Evolutionary conservation across 2,888 invertebrate genomes (phyloP).

Genomic region (Pardosa pseudoannulata): DNA sequence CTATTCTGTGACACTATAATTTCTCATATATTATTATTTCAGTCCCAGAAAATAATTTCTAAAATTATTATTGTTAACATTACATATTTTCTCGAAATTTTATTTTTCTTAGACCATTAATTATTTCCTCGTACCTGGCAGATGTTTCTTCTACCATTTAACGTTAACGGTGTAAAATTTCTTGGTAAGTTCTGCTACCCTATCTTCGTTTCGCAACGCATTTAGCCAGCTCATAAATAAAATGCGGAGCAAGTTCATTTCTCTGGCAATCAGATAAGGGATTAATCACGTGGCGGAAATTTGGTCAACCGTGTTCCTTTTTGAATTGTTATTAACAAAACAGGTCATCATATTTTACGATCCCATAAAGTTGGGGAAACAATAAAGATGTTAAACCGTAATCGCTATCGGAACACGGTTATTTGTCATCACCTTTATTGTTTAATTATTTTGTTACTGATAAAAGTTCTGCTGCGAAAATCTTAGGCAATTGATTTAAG

Average conservation of each 20-base stretch:
- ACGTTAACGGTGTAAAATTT: too few relatives aligned
- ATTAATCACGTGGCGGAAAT: background rate
- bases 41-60: too few relatives aligned
- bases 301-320: conserved; percentile 2
- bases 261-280: background rate
- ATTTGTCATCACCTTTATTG: background rate
- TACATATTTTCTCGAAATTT: too few relatives aligned
- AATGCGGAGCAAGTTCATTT: background rate
- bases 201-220: too few relatives aligned
- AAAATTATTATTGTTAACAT: too few relatives aligned
- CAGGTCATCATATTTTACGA: background rate
- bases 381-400: background rate
- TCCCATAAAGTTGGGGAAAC: background rate
- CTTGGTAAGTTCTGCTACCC: too few relatives aligned
- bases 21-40: too few relatives aligned
- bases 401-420: background rate
- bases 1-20: too few relatives aligned
- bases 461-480: background rate
- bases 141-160: too few relatives aligned
- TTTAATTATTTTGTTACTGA: background rate
- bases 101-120: too few relatives aligned
- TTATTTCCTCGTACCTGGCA: too few relatives aligned
- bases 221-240: background rate
- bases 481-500: too few relatives aligned
- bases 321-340: background rate